phyloP scores from a whole-genome alignment of 2,888 invertebrate species.

The Tipula vernalis region DNA sequence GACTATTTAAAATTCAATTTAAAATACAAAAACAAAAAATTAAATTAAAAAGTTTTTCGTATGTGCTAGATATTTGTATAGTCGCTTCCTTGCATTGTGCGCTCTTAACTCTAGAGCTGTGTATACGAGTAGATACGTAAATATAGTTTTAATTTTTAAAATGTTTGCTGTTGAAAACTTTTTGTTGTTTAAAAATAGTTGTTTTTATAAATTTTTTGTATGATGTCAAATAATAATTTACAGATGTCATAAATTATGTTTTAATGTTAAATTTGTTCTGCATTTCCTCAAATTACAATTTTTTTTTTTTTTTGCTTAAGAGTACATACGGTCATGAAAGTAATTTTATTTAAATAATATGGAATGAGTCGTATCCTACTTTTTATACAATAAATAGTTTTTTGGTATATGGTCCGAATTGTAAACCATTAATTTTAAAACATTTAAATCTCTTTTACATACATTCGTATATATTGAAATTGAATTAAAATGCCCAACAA shows the following conservation, averaged over 20 bases:
- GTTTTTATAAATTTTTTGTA: background rate
- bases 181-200: background rate
- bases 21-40: background rate
- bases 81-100: background rate
- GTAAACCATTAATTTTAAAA: background rate
- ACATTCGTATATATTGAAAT: background rate
- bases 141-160: background rate
- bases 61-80: background rate
- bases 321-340: too few relatives aligned
- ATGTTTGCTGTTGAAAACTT: background rate
- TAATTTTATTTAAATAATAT: too few relatives aligned
- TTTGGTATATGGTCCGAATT: background rate
- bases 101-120: too few relatives aligned
- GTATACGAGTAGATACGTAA: too few relatives aligned
- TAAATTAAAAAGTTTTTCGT: background rate
- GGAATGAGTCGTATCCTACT: too few relatives aligned
- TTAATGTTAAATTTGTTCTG: too few relatives aligned
- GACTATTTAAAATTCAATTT: constrained; percentile 4
- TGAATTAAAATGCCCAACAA: background rate
- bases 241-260: too few relatives aligned
- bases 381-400: background rate
- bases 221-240: background rate
- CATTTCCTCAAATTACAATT: too few relatives aligned
- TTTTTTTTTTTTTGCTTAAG: too few relatives aligned
- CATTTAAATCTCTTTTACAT: background rate